Base-by-base conservation (phyloP, 2,888 invertebrate genomes). In the Ommatoiulus sabulosus region DNA sequence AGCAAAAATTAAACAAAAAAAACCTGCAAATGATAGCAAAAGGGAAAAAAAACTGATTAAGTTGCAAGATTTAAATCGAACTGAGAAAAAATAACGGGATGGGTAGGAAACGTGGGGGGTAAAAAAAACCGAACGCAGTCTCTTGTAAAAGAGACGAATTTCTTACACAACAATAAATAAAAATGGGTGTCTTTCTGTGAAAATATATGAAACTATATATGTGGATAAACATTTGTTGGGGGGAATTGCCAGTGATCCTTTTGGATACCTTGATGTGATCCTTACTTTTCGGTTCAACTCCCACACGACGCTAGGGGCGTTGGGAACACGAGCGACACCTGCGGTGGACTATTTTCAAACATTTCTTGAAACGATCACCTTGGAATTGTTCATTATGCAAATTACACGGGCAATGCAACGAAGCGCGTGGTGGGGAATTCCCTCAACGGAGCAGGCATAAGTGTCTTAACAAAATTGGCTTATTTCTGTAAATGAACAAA, bases 1-100 rank as follows among this genome's bases (percentile, higher is more conserved):
- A 20, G 24, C 72, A 72, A 72, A 72, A 8, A 24, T 0, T 15
- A 80, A 80, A 35, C 24, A 6, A 24, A 80, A 43, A 80, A 80
- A 80, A 80, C 80, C 80, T 80, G 35, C 80, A 80, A 80, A 80
- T 80, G 80, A 80, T 80, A 80, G 80, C 80, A 72, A 24, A 72
- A 72, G 24, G 24, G 72, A 72, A 24, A 80, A 24, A 80, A 80
- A 43, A 80, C n/a, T 35, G 15, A 72, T 24, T 72, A 72, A 24
- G 24, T 72, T 24, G 72, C 20, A 24, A 72, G 35, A 80, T 8
- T 80, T 35, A 80, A 35, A 80, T 80, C 80, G 15, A 80, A 80
- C 24, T 80, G 35, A 80, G 8, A 80, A 7, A 57, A 7, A 57
- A 10, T 12, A 15, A 43, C 35, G 24, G 35, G 35, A 80, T 72